Evolutionary conservation across 2,888 invertebrate species (phyloP), one percentile per base, ranked within the genome.

Genomic region (Kuschelorhynchus macadamiae): DNA sequence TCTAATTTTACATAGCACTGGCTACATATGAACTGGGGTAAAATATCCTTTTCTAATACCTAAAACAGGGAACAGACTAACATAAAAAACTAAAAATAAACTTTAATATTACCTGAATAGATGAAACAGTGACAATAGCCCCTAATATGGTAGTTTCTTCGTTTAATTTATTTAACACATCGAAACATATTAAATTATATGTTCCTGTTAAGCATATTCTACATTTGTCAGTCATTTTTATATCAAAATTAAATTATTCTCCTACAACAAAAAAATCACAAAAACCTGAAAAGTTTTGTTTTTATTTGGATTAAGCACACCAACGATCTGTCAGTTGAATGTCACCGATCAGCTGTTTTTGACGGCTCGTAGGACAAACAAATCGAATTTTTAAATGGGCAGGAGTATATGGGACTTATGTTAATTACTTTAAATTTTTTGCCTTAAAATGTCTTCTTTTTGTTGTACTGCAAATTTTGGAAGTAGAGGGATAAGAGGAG

Each of bases 121-220:
- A 17, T 8, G 56, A 49, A 20, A 56, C 11, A 18, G 25, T 20
- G 9, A 49, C 25, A 49, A 64, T 57, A n/a, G 39, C 25, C n/a
- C 25, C 33, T 33, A 59, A 52, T 33, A 65, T 16, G 21, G 32
- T 65, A 20, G 18, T 33, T 1, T 50, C 50, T 33, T 52, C 52
- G 42, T 17, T 56, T 25, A 57, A 50, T 42, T 42, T 57, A 33
- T 41, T 46, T 25, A 21, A 25, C 12, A 65, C 17, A 42, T 36
- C 32, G 8, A 65, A 11, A n/a, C 36, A 36, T 36, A 53, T 21
- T 25, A 4, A 12, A 39, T 52, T 36, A 17, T 7, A 8, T 20
- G 20, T 17, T 33, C 53, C 53, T 44, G 1, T 53, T 32, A 59
- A 44, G 59, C 65, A 65, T 46, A 57, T 65, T 20, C 65, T 36